A percentile compares a stretch with the other conserved stretches of the same genome.
phyloP scores from a whole-genome alignment of 1,140 invertebrate genomes.

The Cardiocondyla obscurior region DNA sequence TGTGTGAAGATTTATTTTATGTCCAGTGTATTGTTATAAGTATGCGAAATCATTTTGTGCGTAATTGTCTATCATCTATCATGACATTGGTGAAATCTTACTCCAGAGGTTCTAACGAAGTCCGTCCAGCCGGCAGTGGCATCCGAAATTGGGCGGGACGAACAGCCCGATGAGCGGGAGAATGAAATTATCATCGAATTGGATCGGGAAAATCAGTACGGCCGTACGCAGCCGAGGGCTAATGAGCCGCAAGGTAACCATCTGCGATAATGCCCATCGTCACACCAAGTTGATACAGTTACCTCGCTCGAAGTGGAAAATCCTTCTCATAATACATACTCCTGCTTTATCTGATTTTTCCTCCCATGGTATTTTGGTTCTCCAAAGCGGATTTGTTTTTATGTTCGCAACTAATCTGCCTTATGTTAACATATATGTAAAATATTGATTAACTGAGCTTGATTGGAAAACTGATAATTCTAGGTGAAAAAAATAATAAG shows the following conservation, averaged over 20 bases:
- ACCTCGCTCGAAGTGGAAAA: neutral
- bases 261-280: slow-evolving; percentile 59
- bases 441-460: neutral
- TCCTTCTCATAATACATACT: neutral
- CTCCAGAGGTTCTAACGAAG: slow-evolving; percentile 82
- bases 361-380: slow-evolving; percentile 11
- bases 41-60: slow-evolving; percentile 26
- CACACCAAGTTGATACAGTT: slow-evolving; percentile 14
- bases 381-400: neutral
- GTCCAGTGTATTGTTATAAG: neutral
- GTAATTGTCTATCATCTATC: slow-evolving; percentile 53
- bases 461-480: neutral
- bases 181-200: slow-evolving; percentile 84
- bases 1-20: neutral
- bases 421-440: neutral
- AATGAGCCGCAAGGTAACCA: slow-evolving; percentile 84
- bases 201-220: slow-evolving; percentile 84
- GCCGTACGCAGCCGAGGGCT: slow-evolving; percentile 83
- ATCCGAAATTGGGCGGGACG: slow-evolving; percentile 80
- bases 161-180: slow-evolving; percentile 81
- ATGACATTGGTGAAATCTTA: slow-evolving; percentile 77
- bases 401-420: slow-evolving; percentile 13
- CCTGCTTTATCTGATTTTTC: slow-evolving; percentile 2
- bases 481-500: neutral
- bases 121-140: slow-evolving; percentile 80